phyloP scores from a whole-genome alignment of 2,113 vertebrate genomes.

The Equus przewalskii region DNA sequence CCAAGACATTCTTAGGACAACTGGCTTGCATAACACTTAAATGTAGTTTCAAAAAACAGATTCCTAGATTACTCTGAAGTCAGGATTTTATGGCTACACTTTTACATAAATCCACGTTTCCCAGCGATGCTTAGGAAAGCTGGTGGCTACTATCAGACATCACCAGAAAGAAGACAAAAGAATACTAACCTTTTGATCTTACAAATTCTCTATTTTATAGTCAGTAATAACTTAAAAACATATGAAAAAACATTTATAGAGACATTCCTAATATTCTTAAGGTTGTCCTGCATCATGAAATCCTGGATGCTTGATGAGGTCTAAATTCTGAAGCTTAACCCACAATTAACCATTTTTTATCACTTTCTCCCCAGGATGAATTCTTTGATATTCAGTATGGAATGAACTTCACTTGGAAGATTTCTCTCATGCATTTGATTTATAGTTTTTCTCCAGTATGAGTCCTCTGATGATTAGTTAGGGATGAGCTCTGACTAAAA shows the following conservation, averaged over 20 bases:
- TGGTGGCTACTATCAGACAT: neutral
- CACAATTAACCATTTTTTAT: constrained; percentile 9
- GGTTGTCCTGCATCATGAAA: neutral
- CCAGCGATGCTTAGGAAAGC: neutral
- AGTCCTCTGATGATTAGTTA: constrained; percentile 81
- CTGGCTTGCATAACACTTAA: neutral
- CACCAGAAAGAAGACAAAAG: neutral
- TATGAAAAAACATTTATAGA: neutral
- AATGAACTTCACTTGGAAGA: constrained; percentile 45
- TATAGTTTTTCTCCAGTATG: constrained; percentile 69
- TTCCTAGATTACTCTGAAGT: constrained; percentile 10
- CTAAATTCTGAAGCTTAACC: constrained; percentile 52
- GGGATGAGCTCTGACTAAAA: constrained; percentile 80
- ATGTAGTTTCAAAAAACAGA: constrained; percentile 36
- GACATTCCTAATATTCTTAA: neutral
- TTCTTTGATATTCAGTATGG: constrained; percentile 10
- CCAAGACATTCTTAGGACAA: constrained; percentile 49
- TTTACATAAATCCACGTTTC: neutral
- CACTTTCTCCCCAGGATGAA: neutral
- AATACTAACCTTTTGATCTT: neutral
- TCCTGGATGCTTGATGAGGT: neutral
- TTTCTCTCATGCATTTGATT: constrained; percentile 12
- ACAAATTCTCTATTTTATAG: neutral
- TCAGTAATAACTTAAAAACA: constrained; percentile 24
- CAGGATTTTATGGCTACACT: constrained; percentile 19